phyloP scores from a whole-genome alignment of 2,797 vertebrate species.

The Danio aesculapii region DNA sequence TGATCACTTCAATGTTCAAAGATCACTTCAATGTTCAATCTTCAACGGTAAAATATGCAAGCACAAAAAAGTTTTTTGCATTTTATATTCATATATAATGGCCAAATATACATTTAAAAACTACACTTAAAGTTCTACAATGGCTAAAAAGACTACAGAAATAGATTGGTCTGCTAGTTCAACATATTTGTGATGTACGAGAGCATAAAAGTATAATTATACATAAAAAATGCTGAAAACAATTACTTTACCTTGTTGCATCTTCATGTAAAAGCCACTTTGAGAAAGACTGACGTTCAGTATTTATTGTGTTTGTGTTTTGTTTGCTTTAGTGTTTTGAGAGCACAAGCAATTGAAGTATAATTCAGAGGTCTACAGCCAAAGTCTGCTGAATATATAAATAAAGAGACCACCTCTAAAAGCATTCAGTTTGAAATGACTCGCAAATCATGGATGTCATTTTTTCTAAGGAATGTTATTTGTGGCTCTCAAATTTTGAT shows the following conservation, averaged over 20 bases:
- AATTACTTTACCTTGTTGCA: constrained; percentile 10
- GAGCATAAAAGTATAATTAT: constrained; percentile 17
- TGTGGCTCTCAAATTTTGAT: constrained; percentile 36
- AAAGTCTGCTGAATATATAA: constrained; percentile 24
- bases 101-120: neutral
- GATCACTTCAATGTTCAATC: no score
- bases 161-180: neutral
- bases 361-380: constrained; percentile 14
- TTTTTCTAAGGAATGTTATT: constrained; percentile 31
- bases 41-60: neutral
- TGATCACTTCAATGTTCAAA: neutral
- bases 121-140: neutral
- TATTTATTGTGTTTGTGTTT: neutral
- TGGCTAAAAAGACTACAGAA: neutral
- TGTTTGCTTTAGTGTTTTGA: neutral
- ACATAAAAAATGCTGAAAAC: constrained; percentile 14
- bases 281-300: neutral
- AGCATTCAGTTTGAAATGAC: constrained; percentile 13
- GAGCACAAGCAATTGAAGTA: constrained; percentile 5
- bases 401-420: constrained; percentile 28
- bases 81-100: neutral
- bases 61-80: neutral
- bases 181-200: constrained; percentile 3
- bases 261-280: neutral
- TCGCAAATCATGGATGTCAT: neutral